Percentiles rank a stretch among this genome's conserved stretches.
phyloP scores from a whole-genome alignment of 2,797 vertebrate genomes.

The Allobates femoralis region DNA sequence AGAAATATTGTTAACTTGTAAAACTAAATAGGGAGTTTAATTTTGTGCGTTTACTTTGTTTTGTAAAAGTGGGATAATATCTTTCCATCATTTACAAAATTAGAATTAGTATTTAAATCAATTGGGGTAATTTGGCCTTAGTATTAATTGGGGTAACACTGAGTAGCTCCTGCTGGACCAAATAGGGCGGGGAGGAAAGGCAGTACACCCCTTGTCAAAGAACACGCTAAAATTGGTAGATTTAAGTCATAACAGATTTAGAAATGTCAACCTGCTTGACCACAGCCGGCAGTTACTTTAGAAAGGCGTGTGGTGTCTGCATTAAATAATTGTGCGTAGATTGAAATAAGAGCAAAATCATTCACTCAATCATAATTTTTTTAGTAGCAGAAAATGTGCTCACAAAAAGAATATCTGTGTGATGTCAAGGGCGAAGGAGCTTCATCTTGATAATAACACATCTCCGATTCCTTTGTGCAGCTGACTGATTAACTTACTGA shows the following conservation, averaged over 20 bases:
- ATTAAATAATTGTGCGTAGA: slow-evolving; percentile 13
- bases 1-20: no score
- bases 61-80: no score
- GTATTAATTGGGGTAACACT: no score
- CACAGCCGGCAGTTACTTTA: not conserved
- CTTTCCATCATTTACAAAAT: no score
- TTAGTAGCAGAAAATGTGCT: slow-evolving; percentile 3
- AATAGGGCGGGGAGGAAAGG: no score
- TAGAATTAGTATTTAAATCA: no score
- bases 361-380: slow-evolving; percentile 28
- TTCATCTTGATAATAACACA: slow-evolving; percentile 8
- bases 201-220: not conserved
- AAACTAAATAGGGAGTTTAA: no score
- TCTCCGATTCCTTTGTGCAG: slow-evolving; percentile 14
- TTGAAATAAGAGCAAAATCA: not conserved
- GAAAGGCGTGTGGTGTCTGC: not conserved
- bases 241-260: not conserved
- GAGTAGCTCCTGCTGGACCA: no score
- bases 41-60: no score
- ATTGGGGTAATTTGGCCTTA: no score
- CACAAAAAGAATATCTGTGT: not conserved
- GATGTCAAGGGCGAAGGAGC: slow-evolving; percentile 13
- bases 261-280: slow-evolving; percentile 20
- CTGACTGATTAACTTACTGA: slow-evolving; percentile 37
- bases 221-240: no score